phyloP scores from a whole-genome alignment of 2,797 vertebrate species.

The Kryptolebias ocellatus region DNA sequence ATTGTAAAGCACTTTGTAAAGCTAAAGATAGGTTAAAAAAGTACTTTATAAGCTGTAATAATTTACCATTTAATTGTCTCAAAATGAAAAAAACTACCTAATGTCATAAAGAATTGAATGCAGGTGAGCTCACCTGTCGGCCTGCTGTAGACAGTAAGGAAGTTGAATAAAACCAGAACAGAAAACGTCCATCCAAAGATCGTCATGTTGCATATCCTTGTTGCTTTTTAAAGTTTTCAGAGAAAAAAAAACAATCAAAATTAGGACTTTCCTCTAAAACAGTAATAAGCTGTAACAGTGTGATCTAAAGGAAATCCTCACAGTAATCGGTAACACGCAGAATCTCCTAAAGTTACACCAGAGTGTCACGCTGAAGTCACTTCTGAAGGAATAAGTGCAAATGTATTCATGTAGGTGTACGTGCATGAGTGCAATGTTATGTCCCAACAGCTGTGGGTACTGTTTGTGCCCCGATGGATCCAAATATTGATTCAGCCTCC shows the following conservation, averaged over 20 bases:
- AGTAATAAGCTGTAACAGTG: neutral
- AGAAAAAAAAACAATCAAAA: neutral
- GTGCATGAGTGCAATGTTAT: conserved; percentile 32
- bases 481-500: conserved; percentile 71
- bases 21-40: too few relatives aligned
- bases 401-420: conserved; percentile 30
- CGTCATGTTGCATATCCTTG: conserved; percentile 51
- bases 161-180: conserved; percentile 38
- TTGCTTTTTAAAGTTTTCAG: conserved; percentile 1
- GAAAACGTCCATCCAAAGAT: conserved; percentile 29
- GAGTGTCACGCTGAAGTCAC: neutral
- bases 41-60: too few relatives aligned
- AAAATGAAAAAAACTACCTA: too few relatives aligned
- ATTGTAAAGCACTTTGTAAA: too few relatives aligned
- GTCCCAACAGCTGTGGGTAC: conserved; percentile 38
- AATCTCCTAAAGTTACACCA: neutral
- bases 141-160: conserved; percentile 37
- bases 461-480: conserved; percentile 50
- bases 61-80: too few relatives aligned
- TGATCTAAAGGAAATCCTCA: neutral
- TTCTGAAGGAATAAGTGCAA: conserved; percentile 6
- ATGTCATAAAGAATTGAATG: neutral
- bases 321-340: neutral
- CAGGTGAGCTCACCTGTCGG: conserved; percentile 56
- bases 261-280: neutral